These are phyloP conservation scores for Nycticebus coucang DNA, from an alignment of 2,113 vertebrate species.

Conservation along the genomic window DNA sequence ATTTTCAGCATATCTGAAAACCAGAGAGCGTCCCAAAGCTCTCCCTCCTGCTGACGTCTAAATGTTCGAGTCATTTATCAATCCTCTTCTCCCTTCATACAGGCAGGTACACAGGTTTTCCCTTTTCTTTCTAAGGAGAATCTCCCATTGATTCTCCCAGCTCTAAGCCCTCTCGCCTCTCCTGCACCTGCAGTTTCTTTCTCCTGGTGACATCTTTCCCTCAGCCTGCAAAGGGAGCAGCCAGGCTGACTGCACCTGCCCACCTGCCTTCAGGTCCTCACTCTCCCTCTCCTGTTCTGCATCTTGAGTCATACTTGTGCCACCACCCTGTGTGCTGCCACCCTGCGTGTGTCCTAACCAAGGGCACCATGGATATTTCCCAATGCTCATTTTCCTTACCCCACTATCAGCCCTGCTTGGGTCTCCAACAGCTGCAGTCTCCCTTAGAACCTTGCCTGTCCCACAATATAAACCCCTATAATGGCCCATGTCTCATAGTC, in stretches of 20 bases:
- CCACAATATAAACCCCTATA: not conserved
- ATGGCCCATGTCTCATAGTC: not conserved
- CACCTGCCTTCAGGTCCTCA: not conserved
- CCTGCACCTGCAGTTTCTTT: not conserved
- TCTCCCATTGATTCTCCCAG: not conserved
- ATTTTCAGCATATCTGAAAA: not conserved
- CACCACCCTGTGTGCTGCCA: not conserved
- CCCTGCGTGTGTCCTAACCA: not conserved
- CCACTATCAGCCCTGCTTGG: not conserved
- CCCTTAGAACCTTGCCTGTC: not conserved
- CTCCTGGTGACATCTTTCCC: not conserved
- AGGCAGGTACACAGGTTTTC: not conserved
- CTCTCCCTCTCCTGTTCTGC: not conserved
- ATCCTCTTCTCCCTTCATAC: not conserved
- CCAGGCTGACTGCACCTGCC: not conserved
- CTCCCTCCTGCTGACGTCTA: not conserved
- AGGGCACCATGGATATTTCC: not conserved
- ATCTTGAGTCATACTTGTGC: not conserved
- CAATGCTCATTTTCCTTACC: not conserved
- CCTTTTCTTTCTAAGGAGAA: not conserved
- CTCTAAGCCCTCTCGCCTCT: not conserved
- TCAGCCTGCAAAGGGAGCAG: not conserved
- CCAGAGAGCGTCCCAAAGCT: not conserved
- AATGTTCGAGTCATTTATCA: not conserved
- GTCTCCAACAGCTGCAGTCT: not conserved